Evolutionary conservation across 2,113 vertebrate genomes (phyloP), one percentile per base, ranked within the genome.

Genomic region (Oncorhynchus gorbuscha): DNA sequence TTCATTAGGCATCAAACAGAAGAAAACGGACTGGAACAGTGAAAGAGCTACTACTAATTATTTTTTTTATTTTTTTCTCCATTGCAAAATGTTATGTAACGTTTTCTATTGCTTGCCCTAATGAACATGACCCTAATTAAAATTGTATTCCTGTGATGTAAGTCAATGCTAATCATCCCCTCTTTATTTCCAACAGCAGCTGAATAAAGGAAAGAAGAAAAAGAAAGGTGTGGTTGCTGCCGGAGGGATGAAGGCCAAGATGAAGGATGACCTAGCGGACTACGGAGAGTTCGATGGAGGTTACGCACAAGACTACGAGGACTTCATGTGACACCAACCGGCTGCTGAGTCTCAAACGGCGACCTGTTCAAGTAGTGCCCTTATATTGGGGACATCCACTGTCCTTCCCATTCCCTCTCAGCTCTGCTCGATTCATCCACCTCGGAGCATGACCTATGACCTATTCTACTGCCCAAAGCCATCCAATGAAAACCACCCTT

Each of bases 241-340:
- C 0, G 96, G 96, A 14, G 95, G 96, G 49, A 83, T 97, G 16
- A 97, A 97, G 87, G 95, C 95, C 4, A 97, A 94, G 0, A 91
- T 95, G 95, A 96, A 95, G 84, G 94, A 96, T 0, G 96, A 97
- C 84, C 90, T 97, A 75, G 95, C 90, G 4, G 96, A 96, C 74
- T 97, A 96, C 0, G 95, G 94, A 0, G 94, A 93, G 45, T 95
- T 95, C 0, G 94, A 95, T 1, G 95, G 94, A 1, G 95, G 95
- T 69, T 97, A 96, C 22, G 92, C 92, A 79, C 94, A 96, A 83
- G 96, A 97, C 85, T 97, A 92, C 13, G 96, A 97, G 90, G 95
- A 97, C 91, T 97, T 97, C 89, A 97, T 97, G 96, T 97, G 39
- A 45, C 9, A 79, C 35, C 80, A 58, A 65, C 28, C 79, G 30